Evolutionary conservation across 2,888 invertebrate genomes (phyloP).

Genomic region (Papilio gigon): DNA sequence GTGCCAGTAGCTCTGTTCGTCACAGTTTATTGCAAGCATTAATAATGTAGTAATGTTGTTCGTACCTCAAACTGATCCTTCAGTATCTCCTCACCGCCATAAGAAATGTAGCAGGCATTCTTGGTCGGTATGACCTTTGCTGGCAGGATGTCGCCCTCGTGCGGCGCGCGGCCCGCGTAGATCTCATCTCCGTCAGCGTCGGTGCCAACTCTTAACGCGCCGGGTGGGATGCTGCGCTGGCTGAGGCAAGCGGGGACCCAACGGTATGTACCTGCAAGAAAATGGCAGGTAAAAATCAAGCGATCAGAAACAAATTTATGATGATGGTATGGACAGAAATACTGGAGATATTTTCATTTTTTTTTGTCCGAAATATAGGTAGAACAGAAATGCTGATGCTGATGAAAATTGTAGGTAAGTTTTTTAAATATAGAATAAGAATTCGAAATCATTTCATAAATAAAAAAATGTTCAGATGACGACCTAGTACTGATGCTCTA

Average conservation of each 20-base stretch:
- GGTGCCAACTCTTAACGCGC: slow-evolving; percentile 82
- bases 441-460: too few species aligned
- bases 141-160: slow-evolving; percentile 85
- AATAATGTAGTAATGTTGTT: neutral
- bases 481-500: neutral
- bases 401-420: neutral
- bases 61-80: slow-evolving; percentile 85
- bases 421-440: neutral
- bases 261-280: slow-evolving; percentile 72
- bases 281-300: neutral
- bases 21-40: too few species aligned
- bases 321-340: neutral
- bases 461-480: neutral
- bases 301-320: neutral
- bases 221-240: slow-evolving; percentile 76
- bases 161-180: slow-evolving; percentile 87
- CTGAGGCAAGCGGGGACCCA: slow-evolving; percentile 79
- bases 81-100: slow-evolving; percentile 84
- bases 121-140: slow-evolving; percentile 86
- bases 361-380: neutral
- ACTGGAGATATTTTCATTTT: neutral
- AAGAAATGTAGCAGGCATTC: slow-evolving; percentile 84
- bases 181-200: slow-evolving; percentile 88
- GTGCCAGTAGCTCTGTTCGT: too few species aligned
- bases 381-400: neutral